phyloP scores from a whole-genome alignment of 2,113 vertebrate species.

The Pontoporia blainvillei region DNA sequence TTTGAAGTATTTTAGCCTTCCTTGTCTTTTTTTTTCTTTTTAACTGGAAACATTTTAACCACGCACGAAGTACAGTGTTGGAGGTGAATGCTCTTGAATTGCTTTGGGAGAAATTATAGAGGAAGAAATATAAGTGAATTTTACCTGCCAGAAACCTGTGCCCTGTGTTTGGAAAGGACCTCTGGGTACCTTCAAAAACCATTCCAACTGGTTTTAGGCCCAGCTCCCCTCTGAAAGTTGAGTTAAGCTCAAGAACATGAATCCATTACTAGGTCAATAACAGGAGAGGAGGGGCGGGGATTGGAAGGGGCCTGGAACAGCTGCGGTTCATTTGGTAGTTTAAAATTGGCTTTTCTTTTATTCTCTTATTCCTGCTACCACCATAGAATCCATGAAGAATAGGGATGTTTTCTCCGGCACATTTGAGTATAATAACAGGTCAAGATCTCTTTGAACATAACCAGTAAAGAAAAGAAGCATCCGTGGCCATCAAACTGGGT shows the following conservation, averaged over 20 bases:
- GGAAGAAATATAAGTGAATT: not conserved
- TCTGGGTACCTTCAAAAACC: not conserved
- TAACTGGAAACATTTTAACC: not conserved
- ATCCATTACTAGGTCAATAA: constrained; percentile 44
- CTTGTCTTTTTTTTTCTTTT: not conserved
- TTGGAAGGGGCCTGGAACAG: not conserved
- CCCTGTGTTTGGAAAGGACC: not conserved
- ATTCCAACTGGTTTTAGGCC: not conserved
- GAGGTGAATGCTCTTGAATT: not conserved
- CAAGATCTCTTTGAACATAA: constrained; percentile 49
- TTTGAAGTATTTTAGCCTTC: not conserved
- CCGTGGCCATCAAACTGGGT: not conserved
- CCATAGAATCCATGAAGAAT: constrained; percentile 50
- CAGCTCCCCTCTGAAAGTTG: not conserved
- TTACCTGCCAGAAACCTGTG: not conserved
- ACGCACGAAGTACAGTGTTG: not conserved
- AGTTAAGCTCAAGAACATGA: constrained; percentile 9
- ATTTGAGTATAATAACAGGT: constrained; percentile 42
- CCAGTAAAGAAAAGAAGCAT: constrained; percentile 12
- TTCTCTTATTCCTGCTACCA: constrained; percentile 46
- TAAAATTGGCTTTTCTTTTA: constrained; percentile 67
- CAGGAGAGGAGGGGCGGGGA: not conserved
- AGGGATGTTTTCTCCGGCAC: constrained; percentile 41
- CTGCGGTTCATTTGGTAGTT: constrained; percentile 28
- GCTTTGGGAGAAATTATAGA: not conserved